Percentiles rank a stretch among this genome's conserved stretches.
These are phyloP conservation scores for Parambassis ranga DNA, from an alignment of 2,797 vertebrate genomes.

Conservation along the genomic window DNA sequence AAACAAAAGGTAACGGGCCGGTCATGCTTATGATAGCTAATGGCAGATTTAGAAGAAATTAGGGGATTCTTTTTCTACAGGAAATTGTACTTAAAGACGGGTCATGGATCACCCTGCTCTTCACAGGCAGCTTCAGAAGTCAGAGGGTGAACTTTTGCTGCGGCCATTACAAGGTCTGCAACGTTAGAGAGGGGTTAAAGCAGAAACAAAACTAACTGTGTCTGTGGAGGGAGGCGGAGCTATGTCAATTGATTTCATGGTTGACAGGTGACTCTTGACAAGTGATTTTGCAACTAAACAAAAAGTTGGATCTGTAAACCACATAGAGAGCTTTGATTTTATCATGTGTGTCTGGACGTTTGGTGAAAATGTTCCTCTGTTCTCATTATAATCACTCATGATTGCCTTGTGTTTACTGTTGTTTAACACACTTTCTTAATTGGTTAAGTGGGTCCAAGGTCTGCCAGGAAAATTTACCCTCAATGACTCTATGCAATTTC, in stretches of 20 bases:
- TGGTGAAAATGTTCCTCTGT: neutral
- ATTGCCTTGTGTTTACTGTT: conserved; percentile 36
- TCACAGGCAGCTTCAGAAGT: conserved; percentile 65
- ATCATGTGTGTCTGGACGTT: conserved; percentile 1
- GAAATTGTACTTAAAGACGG: conserved; percentile 81
- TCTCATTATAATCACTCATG: conserved; percentile 1
- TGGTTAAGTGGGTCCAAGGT: neutral
- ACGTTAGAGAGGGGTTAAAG: conserved; percentile 34
- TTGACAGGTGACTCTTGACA: conserved; percentile 32
- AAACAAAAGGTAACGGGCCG: conserved; percentile 78
- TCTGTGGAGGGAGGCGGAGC: conserved; percentile 38
- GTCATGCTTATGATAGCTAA: conserved; percentile 80
- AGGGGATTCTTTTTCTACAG: conserved; percentile 73
- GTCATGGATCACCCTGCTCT: conserved; percentile 75
- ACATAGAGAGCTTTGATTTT: conserved; percentile 13
- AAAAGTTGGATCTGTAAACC: neutral
- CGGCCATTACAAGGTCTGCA: conserved; percentile 47
- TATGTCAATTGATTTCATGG: conserved; percentile 53
- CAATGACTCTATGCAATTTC: neutral
- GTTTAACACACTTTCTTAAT: neutral
- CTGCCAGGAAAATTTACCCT: conserved; percentile 17
- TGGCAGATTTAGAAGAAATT: conserved; percentile 77
- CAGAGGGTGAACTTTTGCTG: conserved; percentile 55
- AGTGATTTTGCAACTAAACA: conserved; percentile 15
- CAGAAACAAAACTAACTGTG: conserved; percentile 48